Conservation (phyloP, 2,797 vertebrate species). For the Tarsius wallacei region DNA sequence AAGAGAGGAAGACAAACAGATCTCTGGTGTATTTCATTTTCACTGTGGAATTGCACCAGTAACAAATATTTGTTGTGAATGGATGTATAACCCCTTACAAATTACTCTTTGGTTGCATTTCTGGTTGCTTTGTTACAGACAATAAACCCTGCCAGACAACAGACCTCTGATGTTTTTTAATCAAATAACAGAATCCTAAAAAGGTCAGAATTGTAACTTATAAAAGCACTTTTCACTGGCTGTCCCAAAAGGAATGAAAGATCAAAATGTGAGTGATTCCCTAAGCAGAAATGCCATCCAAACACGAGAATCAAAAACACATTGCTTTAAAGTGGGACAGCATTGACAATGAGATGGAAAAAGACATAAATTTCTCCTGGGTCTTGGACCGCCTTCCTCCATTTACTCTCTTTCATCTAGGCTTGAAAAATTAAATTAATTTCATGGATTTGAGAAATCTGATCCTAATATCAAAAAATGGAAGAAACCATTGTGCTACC, state of each 20-base stretch:
- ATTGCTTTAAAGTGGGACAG: constrained; percentile 45
- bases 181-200: constrained; percentile 84
- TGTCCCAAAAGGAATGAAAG: constrained; percentile 72
- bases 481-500: constrained; percentile 35
- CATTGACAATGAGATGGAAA: constrained; percentile 52
- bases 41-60: constrained; percentile 25
- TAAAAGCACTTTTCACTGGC: constrained; percentile 68
- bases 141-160: constrained; percentile 69
- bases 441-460: constrained; percentile 63
- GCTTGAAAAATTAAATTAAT: constrained; percentile 78
- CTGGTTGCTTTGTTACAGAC: constrained; percentile 75
- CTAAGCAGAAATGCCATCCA: constrained; percentile 61
- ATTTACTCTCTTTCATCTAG: constrained; percentile 66
- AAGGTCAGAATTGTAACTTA: constrained; percentile 85
- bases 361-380: constrained; percentile 66
- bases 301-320: constrained; percentile 68
- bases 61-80: constrained; percentile 74
- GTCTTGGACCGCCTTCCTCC: neutral
- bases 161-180: constrained; percentile 78
- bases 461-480: constrained; percentile 61
- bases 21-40: constrained; percentile 71
- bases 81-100: constrained; percentile 74
- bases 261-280: constrained; percentile 74
- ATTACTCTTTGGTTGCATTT: constrained; percentile 71
- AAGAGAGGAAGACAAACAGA: constrained; percentile 42